Evolutionary conservation across 2,888 invertebrate species (phyloP), one percentile per base, ranked within the genome.

Genomic region (Drymonia ruficornis): DNA sequence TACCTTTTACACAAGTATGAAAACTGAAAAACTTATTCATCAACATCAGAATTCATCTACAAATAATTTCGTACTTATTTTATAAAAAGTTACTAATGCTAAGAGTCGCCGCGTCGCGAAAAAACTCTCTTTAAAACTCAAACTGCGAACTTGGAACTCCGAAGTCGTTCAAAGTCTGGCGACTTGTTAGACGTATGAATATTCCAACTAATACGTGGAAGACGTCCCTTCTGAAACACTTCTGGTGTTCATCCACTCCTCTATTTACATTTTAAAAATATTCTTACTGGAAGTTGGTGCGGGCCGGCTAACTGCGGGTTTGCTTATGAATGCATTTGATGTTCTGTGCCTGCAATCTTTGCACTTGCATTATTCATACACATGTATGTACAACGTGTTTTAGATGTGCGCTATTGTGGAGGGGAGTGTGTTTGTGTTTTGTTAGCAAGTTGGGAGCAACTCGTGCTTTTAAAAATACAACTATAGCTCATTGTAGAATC

Each of bases 211-310:
- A 76, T 76, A 70, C 74, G 67, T 67, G 65, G 49, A 43, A 64
- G 69, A 65, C 61, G 61, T 59, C 62, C 63, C 64, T 64, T 59
- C 66, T 76, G 68, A 71, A 72, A 76, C 65, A 65, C 53, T 76
- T 76, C 71, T 69, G 64, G 67, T 79, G 74, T 75, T 75, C 63
- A 52, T 63, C 63, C 52, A 29, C 40, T 50, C 43, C 56, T 55
- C 61, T 62, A 78, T 81, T 80, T 80, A 72, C 74, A 80, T 80
- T 76, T 78, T 71, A 73, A 78, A 80, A 78, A 74, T 74, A 72
- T 70, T 65, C 67, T 67, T 67, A 69, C 61, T 16, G 49, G 65
- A 63, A 73, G 56, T 78, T 72, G 64, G 40, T 4, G 16, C 43
- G 18, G 9, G 42, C 42, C 15, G 18, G 52, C 53, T 57, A 60